phyloP scores from a whole-genome alignment of 2,888 invertebrate genomes.

The Melinaea marsaeus region DNA sequence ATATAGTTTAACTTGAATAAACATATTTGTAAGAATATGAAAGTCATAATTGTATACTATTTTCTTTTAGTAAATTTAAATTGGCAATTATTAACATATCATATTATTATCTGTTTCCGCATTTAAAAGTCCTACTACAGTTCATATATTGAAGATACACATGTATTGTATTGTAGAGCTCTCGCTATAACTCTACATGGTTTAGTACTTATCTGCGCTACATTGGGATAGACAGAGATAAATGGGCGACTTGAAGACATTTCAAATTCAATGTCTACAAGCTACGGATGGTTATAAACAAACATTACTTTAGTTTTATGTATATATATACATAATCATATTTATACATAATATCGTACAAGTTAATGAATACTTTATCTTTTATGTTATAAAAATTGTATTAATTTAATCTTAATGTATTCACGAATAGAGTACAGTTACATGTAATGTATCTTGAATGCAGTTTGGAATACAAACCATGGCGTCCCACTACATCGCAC shows the following conservation, averaged over 20 bases:
- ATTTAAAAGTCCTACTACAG: background rate
- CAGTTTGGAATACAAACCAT: conserved; percentile 45
- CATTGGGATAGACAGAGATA: conserved; percentile 38
- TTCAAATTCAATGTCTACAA: conserved; percentile 41
- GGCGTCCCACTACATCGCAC: conserved; percentile 39
- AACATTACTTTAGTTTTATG: conserved; percentile 13
- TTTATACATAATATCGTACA: too few relatives aligned
- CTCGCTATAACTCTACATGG: conserved; percentile 26
- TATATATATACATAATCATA: background rate
- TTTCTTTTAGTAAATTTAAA: too few relatives aligned
- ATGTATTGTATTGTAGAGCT: conserved; percentile 23
- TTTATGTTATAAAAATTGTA: too few relatives aligned
- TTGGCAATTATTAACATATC: background rate
- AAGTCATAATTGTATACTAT: too few relatives aligned
- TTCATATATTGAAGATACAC: conserved; percentile 11
- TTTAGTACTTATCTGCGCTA: conserved; percentile 33
- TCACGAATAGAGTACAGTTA: conserved; percentile 6
- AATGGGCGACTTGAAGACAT: conserved; percentile 38
- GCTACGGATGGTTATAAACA: conserved; percentile 36
- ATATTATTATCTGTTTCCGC: background rate
- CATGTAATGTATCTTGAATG: conserved; percentile 34
- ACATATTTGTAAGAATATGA: too few relatives aligned
- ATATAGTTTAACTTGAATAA: too few relatives aligned
- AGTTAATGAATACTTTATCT: too few relatives aligned
- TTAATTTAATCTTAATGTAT: background rate